A percentile compares a stretch with the other conserved stretches of the same genome.
These are phyloP conservation scores for Drosophila anceps DNA, from an alignment of 2,888 invertebrate species.

Conservation along the genomic window DNA sequence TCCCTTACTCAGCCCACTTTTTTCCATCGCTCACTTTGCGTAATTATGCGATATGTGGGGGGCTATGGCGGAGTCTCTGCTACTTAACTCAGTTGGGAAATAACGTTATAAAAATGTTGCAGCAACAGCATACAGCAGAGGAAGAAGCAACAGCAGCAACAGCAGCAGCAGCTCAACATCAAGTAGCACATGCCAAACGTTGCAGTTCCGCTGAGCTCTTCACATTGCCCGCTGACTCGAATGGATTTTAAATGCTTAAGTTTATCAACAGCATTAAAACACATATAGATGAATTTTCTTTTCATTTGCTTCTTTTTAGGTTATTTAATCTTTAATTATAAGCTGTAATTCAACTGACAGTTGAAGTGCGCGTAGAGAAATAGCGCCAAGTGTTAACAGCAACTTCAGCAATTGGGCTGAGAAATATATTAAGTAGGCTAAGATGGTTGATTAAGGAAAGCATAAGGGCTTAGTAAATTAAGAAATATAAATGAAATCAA, in stretches of 20 bases:
- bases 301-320: background rate
- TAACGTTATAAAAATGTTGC: conserved; percentile 64
- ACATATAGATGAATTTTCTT: conserved; percentile 1
- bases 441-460: background rate
- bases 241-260: conserved; percentile 47
- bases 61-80: conserved; percentile 46
- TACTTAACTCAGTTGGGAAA: conserved; percentile 78
- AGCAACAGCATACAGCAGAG: conserved; percentile 16
- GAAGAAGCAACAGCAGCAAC: background rate
- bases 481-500: too few relatives aligned
- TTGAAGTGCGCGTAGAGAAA: conserved; percentile 1
- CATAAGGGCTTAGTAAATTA: background rate
- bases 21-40: conserved; percentile 47
- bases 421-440: background rate
- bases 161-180: conserved; percentile 7
- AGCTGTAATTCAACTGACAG: conserved; percentile 19
- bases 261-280: conserved; percentile 2
- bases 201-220: conserved; percentile 9
- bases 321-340: conserved; percentile 6
- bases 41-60: conserved; percentile 65
- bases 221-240: too few relatives aligned
- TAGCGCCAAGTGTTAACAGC: conserved; percentile 4
- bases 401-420: background rate
- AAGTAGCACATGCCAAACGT: conserved; percentile 50
- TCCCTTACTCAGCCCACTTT: background rate